Conservation (phyloP, 2,888 invertebrate genomes). For the Lapara coniferarum region DNA sequence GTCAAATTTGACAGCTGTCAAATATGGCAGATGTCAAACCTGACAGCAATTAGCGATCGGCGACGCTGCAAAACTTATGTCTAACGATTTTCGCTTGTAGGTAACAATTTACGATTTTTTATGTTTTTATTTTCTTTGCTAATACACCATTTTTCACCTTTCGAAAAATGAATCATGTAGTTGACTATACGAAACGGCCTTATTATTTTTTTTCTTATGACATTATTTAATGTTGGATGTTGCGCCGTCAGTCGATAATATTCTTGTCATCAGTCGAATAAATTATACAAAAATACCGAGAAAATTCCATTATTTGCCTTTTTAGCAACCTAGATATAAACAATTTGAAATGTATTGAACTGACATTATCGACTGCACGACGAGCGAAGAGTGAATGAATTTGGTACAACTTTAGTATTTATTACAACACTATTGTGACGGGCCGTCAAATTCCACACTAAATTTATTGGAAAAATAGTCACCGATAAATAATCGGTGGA, state of each 20-base stretch:
- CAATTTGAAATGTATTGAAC: neutral
- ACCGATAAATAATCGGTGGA: too few relatives aligned
- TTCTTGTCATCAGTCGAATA: neutral
- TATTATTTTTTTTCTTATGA: conserved; percentile 42
- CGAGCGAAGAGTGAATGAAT: conserved; percentile 25
- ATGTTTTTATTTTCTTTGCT: conserved; percentile 34
- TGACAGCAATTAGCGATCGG: conserved; percentile 5
- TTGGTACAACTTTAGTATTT: conserved; percentile 41
- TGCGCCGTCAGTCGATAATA: conserved; percentile 22
- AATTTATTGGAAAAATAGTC: too few relatives aligned
- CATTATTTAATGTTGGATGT: conserved; percentile 27
- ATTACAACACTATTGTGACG: conserved; percentile 40
- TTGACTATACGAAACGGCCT: conserved; percentile 43
- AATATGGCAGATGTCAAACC: conserved; percentile 10
- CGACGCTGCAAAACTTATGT: neutral
- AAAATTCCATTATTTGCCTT: neutral
- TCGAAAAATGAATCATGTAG: conserved; percentile 57
- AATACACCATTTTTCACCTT: conserved; percentile 49
- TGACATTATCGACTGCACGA: conserved; percentile 8
- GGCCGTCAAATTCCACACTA: conserved; percentile 32
- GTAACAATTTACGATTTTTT: conserved; percentile 44
- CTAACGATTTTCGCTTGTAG: conserved; percentile 21
- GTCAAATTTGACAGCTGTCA: conserved; percentile 23
- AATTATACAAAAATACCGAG: neutral
- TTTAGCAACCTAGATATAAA: neutral